A percentile compares a stretch with the other conserved stretches of the same genome.
These are phyloP conservation scores for Phytoseiulus persimilis DNA, from an alignment of 2,888 invertebrate species.

Conservation along the genomic window DNA sequence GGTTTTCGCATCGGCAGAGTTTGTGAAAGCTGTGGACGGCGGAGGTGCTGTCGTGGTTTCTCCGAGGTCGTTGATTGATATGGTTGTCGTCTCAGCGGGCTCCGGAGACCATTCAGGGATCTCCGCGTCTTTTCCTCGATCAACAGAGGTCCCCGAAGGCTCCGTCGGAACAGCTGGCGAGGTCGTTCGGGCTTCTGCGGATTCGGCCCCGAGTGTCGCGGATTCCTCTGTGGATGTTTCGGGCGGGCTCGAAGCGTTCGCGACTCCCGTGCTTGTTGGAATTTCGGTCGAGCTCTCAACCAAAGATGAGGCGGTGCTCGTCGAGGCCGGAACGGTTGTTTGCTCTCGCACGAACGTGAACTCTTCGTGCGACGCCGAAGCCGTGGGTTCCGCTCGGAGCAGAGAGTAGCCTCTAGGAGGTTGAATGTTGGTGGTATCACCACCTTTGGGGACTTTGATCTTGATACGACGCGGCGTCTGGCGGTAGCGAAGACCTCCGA, in stretches of 20 bases:
- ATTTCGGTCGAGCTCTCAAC: neutral
- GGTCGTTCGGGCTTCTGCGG: no score
- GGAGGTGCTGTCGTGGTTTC: neutral
- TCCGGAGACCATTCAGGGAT: no score
- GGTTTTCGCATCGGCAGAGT: neutral
- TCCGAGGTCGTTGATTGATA: neutral
- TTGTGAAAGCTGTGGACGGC: neutral
- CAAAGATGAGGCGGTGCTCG: neutral
- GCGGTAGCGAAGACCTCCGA: slow-evolving; percentile 9
- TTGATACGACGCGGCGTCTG: slow-evolving; percentile 29
- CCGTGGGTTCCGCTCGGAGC: neutral
- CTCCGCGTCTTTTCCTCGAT: no score
- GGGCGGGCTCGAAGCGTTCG: neutral
- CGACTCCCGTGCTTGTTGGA: neutral
- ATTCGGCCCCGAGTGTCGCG: neutral
- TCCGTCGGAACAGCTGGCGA: no score
- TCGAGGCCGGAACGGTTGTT: neutral
- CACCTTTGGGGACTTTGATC: slow-evolving; percentile 14
- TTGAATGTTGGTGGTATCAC: neutral
- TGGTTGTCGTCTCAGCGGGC: neutral
- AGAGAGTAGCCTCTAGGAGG: neutral
- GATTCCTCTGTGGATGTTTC: neutral
- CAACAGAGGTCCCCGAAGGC: no score
- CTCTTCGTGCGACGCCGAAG: slow-evolving; percentile 26
- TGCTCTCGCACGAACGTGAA: slow-evolving; percentile 18